Conservation (phyloP, 2,888 invertebrate genomes). For the Didymodactylos carnosus region DNA sequence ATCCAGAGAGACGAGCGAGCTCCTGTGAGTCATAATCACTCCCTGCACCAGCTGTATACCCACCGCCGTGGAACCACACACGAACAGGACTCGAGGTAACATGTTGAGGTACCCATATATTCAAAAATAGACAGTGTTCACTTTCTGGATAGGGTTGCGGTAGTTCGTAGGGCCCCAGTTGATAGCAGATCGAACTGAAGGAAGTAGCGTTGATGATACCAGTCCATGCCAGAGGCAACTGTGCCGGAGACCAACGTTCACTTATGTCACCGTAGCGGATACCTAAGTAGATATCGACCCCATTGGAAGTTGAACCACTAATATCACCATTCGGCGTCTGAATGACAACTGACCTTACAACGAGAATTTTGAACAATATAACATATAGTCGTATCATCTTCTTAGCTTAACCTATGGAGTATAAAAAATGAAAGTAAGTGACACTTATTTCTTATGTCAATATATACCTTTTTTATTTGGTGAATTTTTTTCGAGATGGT, state of each 20-base stretch:
- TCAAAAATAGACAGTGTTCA: slow-evolving; percentile 30
- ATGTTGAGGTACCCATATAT: slow-evolving; percentile 24
- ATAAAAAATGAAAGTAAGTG: too few relatives aligned
- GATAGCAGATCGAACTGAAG: slow-evolving; percentile 27
- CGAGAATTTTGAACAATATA: too few relatives aligned
- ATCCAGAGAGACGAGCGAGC: slow-evolving; percentile 20
- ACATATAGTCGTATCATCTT: too few relatives aligned
- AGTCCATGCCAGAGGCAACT: slow-evolving; percentile 17
- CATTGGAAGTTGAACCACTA: neutral
- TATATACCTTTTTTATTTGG: too few relatives aligned
- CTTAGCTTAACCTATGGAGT: too few relatives aligned
- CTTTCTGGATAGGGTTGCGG: slow-evolving; percentile 9
- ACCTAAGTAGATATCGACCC: neutral
- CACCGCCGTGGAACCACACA: slow-evolving; percentile 30
- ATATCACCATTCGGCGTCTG: neutral
- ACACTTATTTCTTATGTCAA: too few relatives aligned
- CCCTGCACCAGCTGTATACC: slow-evolving; percentile 28
- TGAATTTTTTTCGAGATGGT: too few relatives aligned
- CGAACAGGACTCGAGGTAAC: slow-evolving; percentile 20
- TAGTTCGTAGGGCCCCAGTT: slow-evolving; percentile 17
- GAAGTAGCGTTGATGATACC: slow-evolving; percentile 22
- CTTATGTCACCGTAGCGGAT: neutral
- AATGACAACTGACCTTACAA: neutral
- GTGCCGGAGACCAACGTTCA: neutral
- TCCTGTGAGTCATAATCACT: slow-evolving; percentile 28